A percentile compares a stretch with the other conserved stretches of the same genome.
phyloP scores from a whole-genome alignment of 2,888 invertebrate genomes.

The Lithodes maja region DNA sequence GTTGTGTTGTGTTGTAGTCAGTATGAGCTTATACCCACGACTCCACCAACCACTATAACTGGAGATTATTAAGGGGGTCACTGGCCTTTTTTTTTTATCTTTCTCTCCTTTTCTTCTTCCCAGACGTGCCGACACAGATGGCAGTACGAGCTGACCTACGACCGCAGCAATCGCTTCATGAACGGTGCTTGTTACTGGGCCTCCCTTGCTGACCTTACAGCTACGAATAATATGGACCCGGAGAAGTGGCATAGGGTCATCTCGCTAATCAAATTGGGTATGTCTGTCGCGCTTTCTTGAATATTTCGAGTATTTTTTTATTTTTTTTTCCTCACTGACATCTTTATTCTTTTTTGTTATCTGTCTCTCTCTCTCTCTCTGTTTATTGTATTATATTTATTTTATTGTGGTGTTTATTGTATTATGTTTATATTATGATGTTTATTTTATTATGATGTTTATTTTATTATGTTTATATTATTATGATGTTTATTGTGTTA shows the following conservation, averaged over 20 bases:
- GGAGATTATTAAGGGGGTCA: too few relatives aligned
- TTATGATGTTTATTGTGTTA: background rate
- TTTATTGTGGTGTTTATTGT: background rate
- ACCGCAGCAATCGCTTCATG: background rate
- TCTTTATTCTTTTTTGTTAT: background rate
- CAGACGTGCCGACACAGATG: background rate
- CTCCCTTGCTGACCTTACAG: background rate
- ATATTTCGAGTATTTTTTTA: background rate
- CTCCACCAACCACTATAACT: too few relatives aligned
- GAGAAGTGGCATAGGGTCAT: background rate
- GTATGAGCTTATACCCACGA: too few relatives aligned
- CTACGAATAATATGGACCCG: background rate
- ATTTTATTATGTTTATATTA: background rate
- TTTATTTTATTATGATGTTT: background rate
- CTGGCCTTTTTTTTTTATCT: too few relatives aligned
- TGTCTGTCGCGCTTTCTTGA: background rate
- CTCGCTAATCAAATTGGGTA: background rate
- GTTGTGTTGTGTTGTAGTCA: too few relatives aligned
- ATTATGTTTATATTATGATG: background rate
- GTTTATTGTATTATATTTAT: background rate
- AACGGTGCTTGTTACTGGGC: constrained; percentile 3
- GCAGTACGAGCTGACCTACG: background rate
- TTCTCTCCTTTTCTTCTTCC: background rate
- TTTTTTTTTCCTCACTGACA: background rate
- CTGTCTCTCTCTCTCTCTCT: background rate